These are phyloP conservation scores for Gymnothorax reevesii DNA, from an alignment of 2,797 vertebrate genomes.

Conservation along the genomic window DNA sequence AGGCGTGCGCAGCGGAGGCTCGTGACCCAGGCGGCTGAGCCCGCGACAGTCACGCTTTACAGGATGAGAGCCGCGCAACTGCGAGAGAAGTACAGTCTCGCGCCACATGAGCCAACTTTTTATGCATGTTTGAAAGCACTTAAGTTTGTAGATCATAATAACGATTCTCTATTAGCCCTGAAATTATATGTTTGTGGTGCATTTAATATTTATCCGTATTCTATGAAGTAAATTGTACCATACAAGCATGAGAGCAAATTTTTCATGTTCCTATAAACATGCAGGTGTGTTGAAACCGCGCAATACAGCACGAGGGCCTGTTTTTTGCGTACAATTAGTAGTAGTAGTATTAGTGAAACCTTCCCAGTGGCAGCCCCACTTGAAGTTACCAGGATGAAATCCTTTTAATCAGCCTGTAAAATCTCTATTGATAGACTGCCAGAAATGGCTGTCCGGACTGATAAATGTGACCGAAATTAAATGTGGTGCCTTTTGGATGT, in stretches of 20 bases:
- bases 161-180: neutral
- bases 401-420: neutral
- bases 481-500: neutral
- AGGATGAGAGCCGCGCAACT: conserved; percentile 66
- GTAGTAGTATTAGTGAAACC: neutral
- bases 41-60: conserved; percentile 57
- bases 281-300: neutral
- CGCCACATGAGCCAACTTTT: neutral
- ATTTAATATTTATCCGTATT: neutral
- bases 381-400: neutral
- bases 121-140: neutral
- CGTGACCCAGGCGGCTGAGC: conserved; percentile 61
- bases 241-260: neutral
- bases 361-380: neutral
- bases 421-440: neutral
- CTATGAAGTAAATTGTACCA: neutral
- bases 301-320: neutral
- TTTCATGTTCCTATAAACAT: neutral
- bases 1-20: conserved; percentile 52
- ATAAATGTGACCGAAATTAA: neutral
- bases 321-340: neutral
- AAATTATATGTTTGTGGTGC: neutral
- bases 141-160: neutral
- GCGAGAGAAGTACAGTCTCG: conserved; percentile 65
- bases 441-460: neutral